Base-by-base conservation (phyloP, 2,797 vertebrate genomes). In the Etheostoma perlongum region DNA sequence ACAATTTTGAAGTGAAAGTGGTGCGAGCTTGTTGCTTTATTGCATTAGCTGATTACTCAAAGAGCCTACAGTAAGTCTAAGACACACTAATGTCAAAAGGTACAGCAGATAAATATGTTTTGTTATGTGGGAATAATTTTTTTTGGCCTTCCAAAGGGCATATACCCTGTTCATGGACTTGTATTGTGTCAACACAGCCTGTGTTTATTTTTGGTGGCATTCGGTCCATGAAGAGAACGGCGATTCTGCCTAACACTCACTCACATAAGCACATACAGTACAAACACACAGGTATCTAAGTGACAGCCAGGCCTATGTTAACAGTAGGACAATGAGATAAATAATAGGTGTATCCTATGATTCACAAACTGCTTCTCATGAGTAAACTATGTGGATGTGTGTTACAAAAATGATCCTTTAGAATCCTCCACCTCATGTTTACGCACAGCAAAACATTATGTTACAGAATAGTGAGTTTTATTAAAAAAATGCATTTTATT, bases 111-210 rank as follows among this genome's bases (percentile, higher is more conserved):
- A 71, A 74, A 47, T 13, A 23, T 13, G 33, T 21, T 21, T 48
- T 57, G n/a, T 71, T n/a, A 54, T 30, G 21, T 19, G 65, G 25
- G 15, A 72, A 30, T 46, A 42, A 60, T 73, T 88, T 78, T 27
- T 62, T 19, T 53, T 67, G 19, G 3, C 77, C 42, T 64, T 80
- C 58, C 42, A 40, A 84, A 86, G 74, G 76, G 48, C 66, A 71
- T 40, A 27, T 64, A 25, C 15, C 59, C 21, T 6, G 49, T 66
- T 55, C 14, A 5, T 67, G 42, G 33, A 60, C 65, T 48, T 81
- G 33, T 89, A 44, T 91, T 91, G 48, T 88, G 85, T 91, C 85
- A 93, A 92, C 89, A 91, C 18, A 55, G 80, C 73, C 79, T 74
- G 57, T 88, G 85, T 91, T 92, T 92, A 79, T 83, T 83, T 89